These are phyloP conservation scores for Cydia amplana DNA, from an alignment of 1,140 invertebrate genomes.

Conservation along the genomic window DNA sequence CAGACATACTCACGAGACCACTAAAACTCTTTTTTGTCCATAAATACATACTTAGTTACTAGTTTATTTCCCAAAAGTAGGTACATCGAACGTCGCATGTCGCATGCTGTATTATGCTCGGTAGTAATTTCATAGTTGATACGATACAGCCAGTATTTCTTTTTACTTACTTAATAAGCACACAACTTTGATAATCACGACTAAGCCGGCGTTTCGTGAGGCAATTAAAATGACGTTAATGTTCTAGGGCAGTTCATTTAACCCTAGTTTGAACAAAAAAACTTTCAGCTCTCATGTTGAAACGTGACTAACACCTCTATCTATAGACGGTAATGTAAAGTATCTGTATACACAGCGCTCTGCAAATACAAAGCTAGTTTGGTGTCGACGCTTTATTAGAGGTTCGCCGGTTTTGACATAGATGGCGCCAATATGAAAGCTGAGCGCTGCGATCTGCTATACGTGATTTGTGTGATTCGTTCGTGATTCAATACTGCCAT, in stretches of 20 bases:
- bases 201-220: background rate
- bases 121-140: background rate
- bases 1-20: no score
- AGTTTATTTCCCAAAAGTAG: background rate
- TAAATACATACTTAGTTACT: background rate
- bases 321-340: slow-evolving; percentile 27
- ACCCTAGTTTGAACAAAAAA: slow-evolving; percentile 4
- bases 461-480: background rate
- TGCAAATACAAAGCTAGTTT: slow-evolving; percentile 26
- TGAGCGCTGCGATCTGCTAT: background rate
- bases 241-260: slow-evolving; percentile 2
- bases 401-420: slow-evolving; percentile 1
- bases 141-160: background rate
- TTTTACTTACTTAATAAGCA: slow-evolving; percentile 12
- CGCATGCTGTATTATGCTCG: background rate
- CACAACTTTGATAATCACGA: background rate
- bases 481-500: background rate
- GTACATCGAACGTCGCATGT: background rate
- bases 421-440: slow-evolving; percentile 10
- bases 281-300: background rate
- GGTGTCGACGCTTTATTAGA: background rate
- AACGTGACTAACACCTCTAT: slow-evolving; percentile 24
- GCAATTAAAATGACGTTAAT: slow-evolving; percentile 24
- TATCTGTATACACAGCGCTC: slow-evolving; percentile 17
- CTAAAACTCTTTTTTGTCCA: no score